These are phyloP conservation scores for Albula goreensis DNA, from an alignment of 2,113 vertebrate genomes.

Conservation along the genomic window DNA sequence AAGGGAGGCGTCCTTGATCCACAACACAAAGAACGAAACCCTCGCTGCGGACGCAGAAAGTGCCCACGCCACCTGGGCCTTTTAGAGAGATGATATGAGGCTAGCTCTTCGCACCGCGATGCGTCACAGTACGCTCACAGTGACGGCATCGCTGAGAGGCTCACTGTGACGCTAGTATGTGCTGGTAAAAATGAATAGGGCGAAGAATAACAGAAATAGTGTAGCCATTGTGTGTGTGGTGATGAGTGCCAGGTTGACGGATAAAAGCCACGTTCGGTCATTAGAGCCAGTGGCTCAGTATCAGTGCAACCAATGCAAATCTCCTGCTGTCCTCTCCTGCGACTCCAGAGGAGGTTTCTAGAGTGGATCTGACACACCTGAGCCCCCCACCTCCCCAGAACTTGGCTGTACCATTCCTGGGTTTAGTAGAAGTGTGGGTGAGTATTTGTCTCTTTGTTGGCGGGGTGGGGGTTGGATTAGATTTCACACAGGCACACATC, in stretches of 20 bases:
- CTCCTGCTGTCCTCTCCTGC: neutral
- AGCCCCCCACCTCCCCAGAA: neutral
- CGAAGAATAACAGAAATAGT: no score
- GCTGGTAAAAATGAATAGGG: no score
- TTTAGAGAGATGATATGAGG: neutral
- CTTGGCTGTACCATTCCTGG: neutral
- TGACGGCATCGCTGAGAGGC: neutral
- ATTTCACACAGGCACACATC: neutral
- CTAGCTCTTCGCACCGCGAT: no score
- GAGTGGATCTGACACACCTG: neutral
- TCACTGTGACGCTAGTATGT: neutral
- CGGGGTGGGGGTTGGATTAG: neutral
- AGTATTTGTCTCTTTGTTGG: neutral
- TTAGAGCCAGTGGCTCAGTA: neutral
- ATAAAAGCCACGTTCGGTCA: slow-evolving; percentile 3
- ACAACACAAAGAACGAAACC: slow-evolving; percentile 67
- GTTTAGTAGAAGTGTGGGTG: neutral
- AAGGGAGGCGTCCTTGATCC: slow-evolving; percentile 82
- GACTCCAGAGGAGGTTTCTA: neutral
- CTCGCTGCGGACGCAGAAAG: slow-evolving; percentile 63
- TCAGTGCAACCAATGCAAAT: neutral
- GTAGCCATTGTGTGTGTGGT: neutral
- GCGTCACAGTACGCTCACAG: neutral
- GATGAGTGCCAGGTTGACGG: neutral
- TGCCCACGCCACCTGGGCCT: slow-evolving; percentile 36